Base-by-base conservation (phyloP, 2,113 vertebrate species). In the Manacus vitellinus region DNA sequence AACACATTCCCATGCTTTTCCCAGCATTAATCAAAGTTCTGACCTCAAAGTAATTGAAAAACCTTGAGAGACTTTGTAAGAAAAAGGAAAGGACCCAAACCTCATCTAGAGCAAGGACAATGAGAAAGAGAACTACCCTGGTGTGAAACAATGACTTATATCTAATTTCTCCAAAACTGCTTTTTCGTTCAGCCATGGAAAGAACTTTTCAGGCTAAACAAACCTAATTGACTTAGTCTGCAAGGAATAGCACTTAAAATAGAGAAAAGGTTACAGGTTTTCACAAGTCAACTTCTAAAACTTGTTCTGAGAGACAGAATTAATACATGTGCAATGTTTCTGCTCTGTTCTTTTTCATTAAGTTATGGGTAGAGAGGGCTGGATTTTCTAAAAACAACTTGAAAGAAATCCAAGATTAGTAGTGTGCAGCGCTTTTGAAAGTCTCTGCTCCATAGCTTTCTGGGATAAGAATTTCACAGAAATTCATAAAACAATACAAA, bases 31-130 rank as follows among this genome's bases (percentile, higher is more conserved):
- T 21, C 19, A 20, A 59, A 82, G 44, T 63, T 91, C 54, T 94
- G 63, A 93, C 59, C 59, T 89, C 72, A 85, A 93, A 73, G 63
- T 75, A 70, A 75, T 15, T 71, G 68, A 85, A 97, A 92, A 95
- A 71, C 25, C 43, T 80, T 88, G 82, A 58, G 23, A 68, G 21
- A 84, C 8, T 90, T 41, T 61, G 37, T 23, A 91, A 86, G 16
- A 18, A 85, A 78, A 67, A 85, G 8, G 30, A 61, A 70, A 72
- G 15, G 66, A 30, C 5, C 28, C 5, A 76, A 70, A 83, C 28
- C 28, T 55, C 23, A 82, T 49, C 30, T 87, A 28, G 37, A 91
- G 49, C 63, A 85, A 93, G 58, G 37, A 56, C 65, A 92, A 59
- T 47, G 54, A 76, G 25, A 79, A 33, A 65, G 47, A 63, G 37